Base-by-base conservation (phyloP, 2,888 invertebrate species). In the Andrena marginata region DNA sequence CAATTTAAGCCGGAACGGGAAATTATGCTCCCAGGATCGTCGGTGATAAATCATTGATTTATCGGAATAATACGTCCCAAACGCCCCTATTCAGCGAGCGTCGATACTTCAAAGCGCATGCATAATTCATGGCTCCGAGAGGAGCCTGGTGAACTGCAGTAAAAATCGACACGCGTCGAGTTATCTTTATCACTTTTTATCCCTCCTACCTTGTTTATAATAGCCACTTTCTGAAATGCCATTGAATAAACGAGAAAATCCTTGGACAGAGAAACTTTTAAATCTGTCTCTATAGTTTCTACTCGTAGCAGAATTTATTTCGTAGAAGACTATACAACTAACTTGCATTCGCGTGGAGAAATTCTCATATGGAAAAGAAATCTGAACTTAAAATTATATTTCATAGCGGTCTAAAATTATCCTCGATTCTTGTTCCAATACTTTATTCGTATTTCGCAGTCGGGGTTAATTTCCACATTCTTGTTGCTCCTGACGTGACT, bases 51-150 rank as follows among this genome's bases (percentile, higher is more conserved):
- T 86, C 70, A 84, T 79, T 74, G 81, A 71, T 79, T 62, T 77
- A 63, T 29, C 62, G 29, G 31, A 67, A 77, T 79, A 77, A 72
- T 67, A 69, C 64, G 56, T 59, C 67, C 49, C 35, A 69, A 69
- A 72, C 42, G 33, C 13, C 59, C 64, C 48, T 73, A 73, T 81
- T 77, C 78, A 60, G 51, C 48, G 54, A 48, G 51, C 68, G 69
- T 81, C 74, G 78, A 86, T 84, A 29, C 70, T 75, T 69, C 49
- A 69, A 54, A 49, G 49, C 7, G 75, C 54, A 84, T 86, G 77
- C 79, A 86, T 86, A 84, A 86, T 86, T 86, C 86, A 86, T 86
- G 51, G n/a, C 26, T 56, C 42, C 62, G 69, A 60, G 51, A 81
- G 56, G 49, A 59, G 67, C 31, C 20, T 20, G 8, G 6, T 10